Evolutionary conservation across 2,113 vertebrate genomes (phyloP).

Genomic region (Scolopax mira): DNA sequence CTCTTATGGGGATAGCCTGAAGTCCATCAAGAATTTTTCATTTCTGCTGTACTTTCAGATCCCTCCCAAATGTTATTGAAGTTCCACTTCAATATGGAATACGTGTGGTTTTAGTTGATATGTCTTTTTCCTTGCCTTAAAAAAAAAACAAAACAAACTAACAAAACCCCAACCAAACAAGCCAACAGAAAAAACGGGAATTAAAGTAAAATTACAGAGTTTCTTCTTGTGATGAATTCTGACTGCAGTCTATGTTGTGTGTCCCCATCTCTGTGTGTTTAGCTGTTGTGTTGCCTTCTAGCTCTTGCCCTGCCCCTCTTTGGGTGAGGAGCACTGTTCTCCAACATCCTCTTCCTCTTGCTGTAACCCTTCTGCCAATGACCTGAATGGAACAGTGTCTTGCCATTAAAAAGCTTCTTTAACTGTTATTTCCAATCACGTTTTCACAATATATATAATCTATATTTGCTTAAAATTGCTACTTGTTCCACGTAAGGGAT

Average conservation of each 20-base stretch:
- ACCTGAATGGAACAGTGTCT: not conserved
- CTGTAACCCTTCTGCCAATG: not conserved
- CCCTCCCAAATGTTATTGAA: not conserved
- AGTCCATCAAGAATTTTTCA: too few species aligned
- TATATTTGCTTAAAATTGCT: not conserved
- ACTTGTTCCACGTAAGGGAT: not conserved
- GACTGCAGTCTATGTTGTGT: not conserved
- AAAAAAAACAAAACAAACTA: not conserved
- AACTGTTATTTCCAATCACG: not conserved
- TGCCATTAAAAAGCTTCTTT: not conserved
- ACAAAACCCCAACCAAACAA: not conserved
- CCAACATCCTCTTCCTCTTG: not conserved
- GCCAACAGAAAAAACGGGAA: not conserved
- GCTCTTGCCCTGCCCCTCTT: not conserved
- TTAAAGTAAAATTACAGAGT: not conserved
- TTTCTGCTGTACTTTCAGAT: not conserved
- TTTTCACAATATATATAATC: not conserved
- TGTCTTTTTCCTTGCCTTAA: not conserved
- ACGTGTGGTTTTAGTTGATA: not conserved
- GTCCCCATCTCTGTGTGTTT: not conserved
- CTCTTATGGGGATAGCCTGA: not conserved
- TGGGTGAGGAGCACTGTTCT: not conserved
- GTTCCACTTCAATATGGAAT: too few species aligned
- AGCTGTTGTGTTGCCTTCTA: fast-evolving
- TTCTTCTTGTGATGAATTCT: not conserved